A percentile compares a stretch with the other conserved stretches of the same genome.
Evolutionary conservation across 2,888 invertebrate species (phyloP).

Genomic region (Caenorhabditis macrosperma): DNA sequence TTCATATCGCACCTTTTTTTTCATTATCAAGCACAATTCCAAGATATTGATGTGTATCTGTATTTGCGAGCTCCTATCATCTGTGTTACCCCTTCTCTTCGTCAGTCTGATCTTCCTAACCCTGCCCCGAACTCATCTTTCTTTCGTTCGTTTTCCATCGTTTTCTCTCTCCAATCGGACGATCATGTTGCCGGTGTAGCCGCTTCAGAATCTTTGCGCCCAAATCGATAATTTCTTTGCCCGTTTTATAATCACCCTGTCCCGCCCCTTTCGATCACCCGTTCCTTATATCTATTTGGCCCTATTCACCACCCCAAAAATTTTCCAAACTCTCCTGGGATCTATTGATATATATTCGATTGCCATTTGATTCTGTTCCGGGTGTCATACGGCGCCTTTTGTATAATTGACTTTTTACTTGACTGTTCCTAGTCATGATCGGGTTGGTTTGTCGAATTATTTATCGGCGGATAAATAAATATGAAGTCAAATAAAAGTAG

Average conservation of each 20-base stretch:
- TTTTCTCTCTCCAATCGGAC: not conserved
- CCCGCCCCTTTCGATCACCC: slow-evolving; percentile 1
- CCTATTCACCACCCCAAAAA: not conserved
- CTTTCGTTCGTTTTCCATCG: slow-evolving; percentile 4
- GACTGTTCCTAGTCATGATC: slow-evolving; percentile 9
- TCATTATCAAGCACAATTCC: not conserved
- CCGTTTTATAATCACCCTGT: not conserved
- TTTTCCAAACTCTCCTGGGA: slow-evolving; percentile 8
- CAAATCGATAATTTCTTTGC: slow-evolving; percentile 7
- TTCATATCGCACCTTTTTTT: not conserved
- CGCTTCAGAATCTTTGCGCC: not conserved
- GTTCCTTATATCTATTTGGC: not conserved
- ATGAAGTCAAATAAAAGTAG: slow-evolving; percentile 1
- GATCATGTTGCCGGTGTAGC: not conserved
- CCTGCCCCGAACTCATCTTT: slow-evolving; percentile 15
- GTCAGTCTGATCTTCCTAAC: slow-evolving; percentile 39
- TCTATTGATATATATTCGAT: not conserved
- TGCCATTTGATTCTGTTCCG: not conserved
- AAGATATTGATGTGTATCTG: slow-evolving; percentile 24
- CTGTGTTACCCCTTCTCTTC: slow-evolving; percentile 6
- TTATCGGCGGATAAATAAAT: slow-evolving; percentile 47
- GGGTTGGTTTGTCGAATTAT: slow-evolving; percentile 34
- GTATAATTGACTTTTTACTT: slow-evolving; percentile 4
- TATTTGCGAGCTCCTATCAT: slow-evolving; percentile 25
- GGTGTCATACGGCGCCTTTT: slow-evolving; percentile 3